phyloP scores from a whole-genome alignment of 2,797 vertebrate species.

The Anguilla pacifica region DNA sequence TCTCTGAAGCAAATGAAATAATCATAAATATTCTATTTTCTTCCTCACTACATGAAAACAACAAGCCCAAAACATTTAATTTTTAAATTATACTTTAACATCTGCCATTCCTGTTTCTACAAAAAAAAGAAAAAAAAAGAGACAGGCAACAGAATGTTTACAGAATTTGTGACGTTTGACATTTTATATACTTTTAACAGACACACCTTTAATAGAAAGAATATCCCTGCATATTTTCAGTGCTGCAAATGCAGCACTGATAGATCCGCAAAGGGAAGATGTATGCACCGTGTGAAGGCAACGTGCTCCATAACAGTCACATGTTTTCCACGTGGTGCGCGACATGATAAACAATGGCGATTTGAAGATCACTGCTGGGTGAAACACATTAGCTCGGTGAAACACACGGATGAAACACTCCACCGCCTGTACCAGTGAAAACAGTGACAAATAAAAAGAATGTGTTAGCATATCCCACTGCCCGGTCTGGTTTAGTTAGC shows the following conservation, averaged over 20 bases:
- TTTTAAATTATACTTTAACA: too few species aligned
- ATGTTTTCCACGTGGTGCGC: not conserved
- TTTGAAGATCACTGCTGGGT: constrained; percentile 32
- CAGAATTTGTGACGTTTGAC: not conserved
- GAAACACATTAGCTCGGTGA: constrained; percentile 41
- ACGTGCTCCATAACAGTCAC: not conserved
- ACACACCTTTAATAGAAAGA: not conserved
- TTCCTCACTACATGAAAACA: not conserved
- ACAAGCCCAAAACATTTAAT: not conserved
- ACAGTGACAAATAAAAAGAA: constrained; percentile 69
- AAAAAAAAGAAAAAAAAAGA: too few species aligned
- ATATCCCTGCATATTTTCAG: not conserved
- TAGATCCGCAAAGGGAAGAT: not conserved
- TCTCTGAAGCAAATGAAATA: not conserved
- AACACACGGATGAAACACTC: constrained; percentile 44
- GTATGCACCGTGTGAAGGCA: not conserved
- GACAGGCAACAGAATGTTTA: not conserved
- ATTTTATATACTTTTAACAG: not conserved
- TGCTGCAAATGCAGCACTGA: not conserved
- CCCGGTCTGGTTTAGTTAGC: constrained; percentile 54
- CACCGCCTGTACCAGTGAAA: constrained; percentile 38
- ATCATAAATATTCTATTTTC: not conserved
- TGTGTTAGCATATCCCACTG: constrained; percentile 52
- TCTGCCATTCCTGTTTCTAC: too few species aligned
- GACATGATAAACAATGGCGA: constrained; percentile 48